phyloP scores from a whole-genome alignment of 2,113 vertebrate genomes.

The Sturnus vulgaris region DNA sequence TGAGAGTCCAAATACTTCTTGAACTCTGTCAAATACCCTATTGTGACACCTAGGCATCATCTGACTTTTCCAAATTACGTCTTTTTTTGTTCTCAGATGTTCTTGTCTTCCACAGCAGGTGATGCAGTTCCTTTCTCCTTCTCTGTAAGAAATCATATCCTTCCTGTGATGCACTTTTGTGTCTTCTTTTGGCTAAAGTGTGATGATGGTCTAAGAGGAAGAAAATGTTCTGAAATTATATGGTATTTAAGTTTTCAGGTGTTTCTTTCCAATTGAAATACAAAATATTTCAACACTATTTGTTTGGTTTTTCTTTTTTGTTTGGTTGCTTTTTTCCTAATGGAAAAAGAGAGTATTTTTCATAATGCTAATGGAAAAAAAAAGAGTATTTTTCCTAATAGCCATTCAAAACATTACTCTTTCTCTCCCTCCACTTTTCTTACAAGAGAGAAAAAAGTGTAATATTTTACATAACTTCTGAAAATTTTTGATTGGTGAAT shows the following conservation, averaged over 20 bases:
- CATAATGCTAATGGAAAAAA: background rate
- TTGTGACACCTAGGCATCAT: background rate
- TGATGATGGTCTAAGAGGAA: background rate
- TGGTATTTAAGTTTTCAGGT: background rate
- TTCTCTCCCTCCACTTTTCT: background rate
- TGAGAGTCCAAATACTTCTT: background rate
- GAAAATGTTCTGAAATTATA: background rate
- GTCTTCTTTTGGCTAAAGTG: background rate
- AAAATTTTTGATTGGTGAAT: background rate
- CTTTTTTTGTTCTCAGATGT: background rate
- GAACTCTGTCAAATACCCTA: background rate
- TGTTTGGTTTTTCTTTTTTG: fast-evolving
- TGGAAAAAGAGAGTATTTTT: too few species aligned
- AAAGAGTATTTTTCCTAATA: background rate
- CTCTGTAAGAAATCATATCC: background rate
- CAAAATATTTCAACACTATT: background rate
- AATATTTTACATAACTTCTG: background rate
- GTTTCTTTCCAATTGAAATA: background rate
- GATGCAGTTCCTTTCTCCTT: background rate
- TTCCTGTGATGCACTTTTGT: background rate
- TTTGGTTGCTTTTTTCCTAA: background rate
- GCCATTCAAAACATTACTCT: background rate
- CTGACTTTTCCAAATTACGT: background rate
- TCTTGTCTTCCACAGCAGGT: background rate
- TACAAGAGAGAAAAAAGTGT: background rate